Base-by-base conservation (phyloP, 2,113 vertebrate species). In the Syngnathus floridae region DNA sequence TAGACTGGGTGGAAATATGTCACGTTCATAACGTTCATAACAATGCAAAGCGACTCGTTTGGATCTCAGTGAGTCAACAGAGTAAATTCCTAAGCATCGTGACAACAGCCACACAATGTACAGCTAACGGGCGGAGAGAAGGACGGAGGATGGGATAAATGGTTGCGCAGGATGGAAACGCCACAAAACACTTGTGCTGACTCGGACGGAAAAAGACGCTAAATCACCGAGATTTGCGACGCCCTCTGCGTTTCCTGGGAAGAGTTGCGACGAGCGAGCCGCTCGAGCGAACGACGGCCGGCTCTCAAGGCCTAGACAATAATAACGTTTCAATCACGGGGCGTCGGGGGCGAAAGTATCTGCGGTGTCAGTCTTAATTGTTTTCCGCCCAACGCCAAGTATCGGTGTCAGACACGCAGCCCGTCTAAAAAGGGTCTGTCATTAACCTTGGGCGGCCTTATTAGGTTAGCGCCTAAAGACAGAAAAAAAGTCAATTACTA, bases 401-500 rank as follows among this genome's bases (percentile, higher is more conserved):
- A 88, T 86, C 74, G 80, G 85, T 90, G 88, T 88, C 87, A 89
- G 84, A 87, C 76, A 62, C 81, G 83, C 72, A 89, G 58, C 58
- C 40, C 4, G 59, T 87, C 89, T 90, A 91, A 90, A 90, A 90
- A 90, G 87, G 86, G 84, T 84, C 87, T 90, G 79, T 91, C 88
- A 90, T 91, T 92, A 92, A 89, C 91, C 87, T 90, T 88, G 86
- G 83, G 80, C 82, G 84, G 86, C 85, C 90, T 90, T 92, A 91
- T 89, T 91, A 90, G 90, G 89, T 91, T 90, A 90, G 56, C 75
- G 91, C 91, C 90, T 84, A 80, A 69, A 88, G 91, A 82, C 73
- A 60, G 77, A 88, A 81, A 62, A 87, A 63, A 77, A 92, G 84
- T 90, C 90, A 91, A 90, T 91, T 91, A 92, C 83, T 56, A 81